Evolutionary conservation across 2,113 vertebrate genomes (phyloP), one percentile per base, ranked within the genome.

Genomic region (Lamprotornis superbus): DNA sequence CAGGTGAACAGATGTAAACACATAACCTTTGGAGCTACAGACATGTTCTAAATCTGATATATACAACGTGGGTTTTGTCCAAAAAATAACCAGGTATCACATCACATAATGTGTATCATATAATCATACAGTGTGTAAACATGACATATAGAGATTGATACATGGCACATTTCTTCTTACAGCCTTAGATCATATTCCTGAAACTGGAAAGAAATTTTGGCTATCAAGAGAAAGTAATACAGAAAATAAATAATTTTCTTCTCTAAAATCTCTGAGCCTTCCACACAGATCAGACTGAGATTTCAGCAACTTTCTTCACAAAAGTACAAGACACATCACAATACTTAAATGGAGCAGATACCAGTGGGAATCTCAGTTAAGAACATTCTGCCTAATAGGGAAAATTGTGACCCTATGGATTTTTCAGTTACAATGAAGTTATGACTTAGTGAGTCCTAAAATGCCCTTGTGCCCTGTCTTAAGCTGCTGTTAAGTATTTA

Each of bases 171-270:
- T 95, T 96, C 70, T 94, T 64, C 47, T 57, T 94, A 76, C 69
- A 96, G 77, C 60, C 91, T 94, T 94, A 90, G 67, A 59, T 89
- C 81, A 77, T 37, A 95, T 73, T 92, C 63, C 84, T 92, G 83
- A 97, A 95, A 93, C 57, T 83, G 71, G 64, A 94, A 95, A 81
- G 33, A 93, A 82, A 91, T 91, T 89, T 82, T 92, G 9, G 8
- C 7, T 31, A 73, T 24, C 12, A 23, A 60, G 25, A 76, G 6
- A 59, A 55, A 20, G 60, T 23, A 47, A 70, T 24, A 12, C 10
- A 24, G 20, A 60, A 86, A 84, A 64, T 21, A 40, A 31, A 73
- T 87, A 35, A 1, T 60, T 83, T 64, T 52, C 21, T 70, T 49
- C 42, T 74, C 9, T 65, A 14, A n/a, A 77, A 67, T 75, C 56